Percentiles rank a stretch among this genome's conserved stretches.
phyloP scores from a whole-genome alignment of 2,888 invertebrate species.

The Hyppa rectilinea region DNA sequence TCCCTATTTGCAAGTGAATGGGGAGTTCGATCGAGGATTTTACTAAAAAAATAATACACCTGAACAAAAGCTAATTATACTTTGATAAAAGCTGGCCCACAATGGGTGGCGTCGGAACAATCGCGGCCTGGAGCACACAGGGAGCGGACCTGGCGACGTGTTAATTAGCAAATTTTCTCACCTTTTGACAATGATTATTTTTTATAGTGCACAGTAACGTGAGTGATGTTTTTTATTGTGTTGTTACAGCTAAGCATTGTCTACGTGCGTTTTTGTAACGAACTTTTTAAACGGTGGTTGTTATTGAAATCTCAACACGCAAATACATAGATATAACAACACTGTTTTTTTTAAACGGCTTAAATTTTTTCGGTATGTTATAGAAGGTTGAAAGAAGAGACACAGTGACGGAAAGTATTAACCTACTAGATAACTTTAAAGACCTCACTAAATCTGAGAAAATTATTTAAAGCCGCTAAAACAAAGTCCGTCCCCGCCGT shows the following conservation, averaged over 20 bases:
- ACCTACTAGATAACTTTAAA: background rate
- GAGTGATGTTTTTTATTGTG: constrained; percentile 67
- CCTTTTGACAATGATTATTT: constrained; percentile 83
- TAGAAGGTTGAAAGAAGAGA: background rate
- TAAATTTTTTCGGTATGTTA: background rate
- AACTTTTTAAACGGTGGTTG: constrained; percentile 47
- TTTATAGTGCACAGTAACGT: constrained; percentile 71
- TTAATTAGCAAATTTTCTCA: constrained; percentile 90
- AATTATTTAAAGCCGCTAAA: no score
- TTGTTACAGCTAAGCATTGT: constrained; percentile 66
- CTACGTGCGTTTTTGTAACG: constrained; percentile 50
- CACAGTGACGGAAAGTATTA: background rate
- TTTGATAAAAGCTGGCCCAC: constrained; percentile 79
- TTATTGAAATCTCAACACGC: constrained; percentile 12
- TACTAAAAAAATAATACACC: constrained; percentile 82
- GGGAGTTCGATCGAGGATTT: constrained; percentile 72
- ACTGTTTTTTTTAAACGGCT: background rate
- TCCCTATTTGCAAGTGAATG: constrained; percentile 84
- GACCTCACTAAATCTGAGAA: background rate
- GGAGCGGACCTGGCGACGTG: constrained; percentile 78
- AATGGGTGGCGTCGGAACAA: constrained; percentile 77
- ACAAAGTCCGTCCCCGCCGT: no score
- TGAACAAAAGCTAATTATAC: constrained; percentile 88
- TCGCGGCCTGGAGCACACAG: constrained; percentile 69
- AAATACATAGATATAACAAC: background rate